Evolutionary conservation across 2,888 invertebrate genomes (phyloP), one percentile per base, ranked within the genome.

Genomic region (Alentia gelatinosa): DNA sequence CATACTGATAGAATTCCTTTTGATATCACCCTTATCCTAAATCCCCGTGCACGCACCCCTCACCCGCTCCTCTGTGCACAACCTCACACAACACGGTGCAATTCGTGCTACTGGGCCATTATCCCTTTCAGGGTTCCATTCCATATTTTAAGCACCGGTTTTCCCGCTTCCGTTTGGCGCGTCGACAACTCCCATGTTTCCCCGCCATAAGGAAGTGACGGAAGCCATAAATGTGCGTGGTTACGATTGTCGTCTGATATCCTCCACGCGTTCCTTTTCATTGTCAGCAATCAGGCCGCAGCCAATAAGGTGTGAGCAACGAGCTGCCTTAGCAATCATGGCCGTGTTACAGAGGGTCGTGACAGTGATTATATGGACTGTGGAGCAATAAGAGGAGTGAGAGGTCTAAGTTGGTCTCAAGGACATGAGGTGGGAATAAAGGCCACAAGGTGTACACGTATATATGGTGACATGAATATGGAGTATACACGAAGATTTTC

Each of bases 171-270:
- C 74, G 74, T 26, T 3, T 74, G 15, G 19, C 74, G n/a, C 74
- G 1, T 33, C 15, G 12, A 33, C 33, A 26, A 26, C 74, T 74
- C 74, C n/a, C 74, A 33, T 74, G 74, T 74, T 33, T 74, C 26
- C 74, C 30, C 74, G 33, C 74, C 74, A 33, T 74, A 74, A 74
- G 74, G 74, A 74, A 74, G 30, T 74, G 74, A 33, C 26, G 74
- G 74, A 74, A 74, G 74, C 74, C 26, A 33, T 74, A 74, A 74
- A 74, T 12, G 74, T 19, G 33, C 74, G 47, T 19, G 47, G 47
- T 47, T 9, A 9, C 19, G 12, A 74, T 30, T 74, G 74, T 74
- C 74, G 74, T 26, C 74, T 74, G 47, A 9, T 19, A 47, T 47
- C 9, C 47, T 47, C 9, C 47, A 19, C 9, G 74, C 33, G 74